Evolutionary conservation across 2,888 invertebrate genomes (phyloP).

Genomic region (Habrosyne pyritoides): DNA sequence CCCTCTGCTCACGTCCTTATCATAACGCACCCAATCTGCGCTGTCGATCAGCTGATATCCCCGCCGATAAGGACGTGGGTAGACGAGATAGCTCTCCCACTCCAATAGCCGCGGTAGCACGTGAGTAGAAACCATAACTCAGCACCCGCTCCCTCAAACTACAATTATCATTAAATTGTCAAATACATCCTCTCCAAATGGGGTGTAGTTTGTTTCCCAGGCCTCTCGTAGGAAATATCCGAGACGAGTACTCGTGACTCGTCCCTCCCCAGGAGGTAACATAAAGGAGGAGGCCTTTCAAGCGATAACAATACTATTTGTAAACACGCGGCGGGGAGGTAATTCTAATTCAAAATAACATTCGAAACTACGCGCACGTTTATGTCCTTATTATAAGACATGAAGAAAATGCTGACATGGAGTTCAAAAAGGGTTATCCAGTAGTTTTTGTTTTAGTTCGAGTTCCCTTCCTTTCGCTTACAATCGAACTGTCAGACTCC

Average conservation of each 20-base stretch:
- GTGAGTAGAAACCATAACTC: constrained; percentile 1
- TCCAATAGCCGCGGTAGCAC: background rate
- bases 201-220: background rate
- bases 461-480: background rate
- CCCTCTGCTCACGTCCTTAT: background rate
- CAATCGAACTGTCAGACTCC: background rate
- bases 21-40: background rate
- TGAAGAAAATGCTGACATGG: too few species aligned
- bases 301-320: too few species aligned
- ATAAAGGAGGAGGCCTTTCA: too few species aligned
- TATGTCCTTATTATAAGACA: too few species aligned
- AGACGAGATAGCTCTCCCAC: background rate
- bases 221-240: background rate
- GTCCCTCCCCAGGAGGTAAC: too few species aligned
- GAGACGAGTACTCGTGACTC: background rate
- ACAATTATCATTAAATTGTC: background rate
- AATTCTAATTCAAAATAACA: too few species aligned
- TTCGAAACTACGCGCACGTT: too few species aligned
- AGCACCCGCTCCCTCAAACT: background rate
- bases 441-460: too few species aligned
- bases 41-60: background rate
- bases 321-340: too few species aligned
- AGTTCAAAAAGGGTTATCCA: too few species aligned
- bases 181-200: background rate
- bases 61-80: background rate